A percentile compares a stretch with the other conserved stretches of the same genome.
phyloP scores from a whole-genome alignment of 2,888 invertebrate genomes.

The Clivina fossor region DNA sequence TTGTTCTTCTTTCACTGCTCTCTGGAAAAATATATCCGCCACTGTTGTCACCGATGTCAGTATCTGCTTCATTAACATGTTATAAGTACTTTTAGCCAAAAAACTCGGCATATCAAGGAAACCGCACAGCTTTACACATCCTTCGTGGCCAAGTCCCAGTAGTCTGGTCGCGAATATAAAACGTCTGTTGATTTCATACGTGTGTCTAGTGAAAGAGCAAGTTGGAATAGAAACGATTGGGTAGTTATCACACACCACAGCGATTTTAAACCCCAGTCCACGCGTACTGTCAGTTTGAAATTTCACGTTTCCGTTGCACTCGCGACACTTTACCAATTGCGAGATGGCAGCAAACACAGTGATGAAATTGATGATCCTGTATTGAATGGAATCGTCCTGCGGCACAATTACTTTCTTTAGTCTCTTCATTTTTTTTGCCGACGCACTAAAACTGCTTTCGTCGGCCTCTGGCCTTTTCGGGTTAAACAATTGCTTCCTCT shows the following conservation, averaged over 20 bases:
- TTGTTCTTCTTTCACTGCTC: slow-evolving; percentile 30
- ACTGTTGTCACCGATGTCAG: background rate
- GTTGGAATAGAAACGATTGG: slow-evolving; percentile 9
- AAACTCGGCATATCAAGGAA: background rate
- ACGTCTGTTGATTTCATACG: slow-evolving; percentile 31
- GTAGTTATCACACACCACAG: slow-evolving; percentile 26
- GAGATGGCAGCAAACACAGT: slow-evolving; percentile 33
- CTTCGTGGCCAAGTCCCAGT: background rate
- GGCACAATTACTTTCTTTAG: slow-evolving; percentile 26
- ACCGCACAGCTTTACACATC: background rate
- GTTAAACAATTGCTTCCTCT: slow-evolving; percentile 32
- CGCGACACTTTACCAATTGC: background rate
- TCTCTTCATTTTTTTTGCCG: slow-evolving; percentile 28
- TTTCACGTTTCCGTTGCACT: slow-evolving; percentile 18
- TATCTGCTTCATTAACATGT: background rate
- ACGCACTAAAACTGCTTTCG: slow-evolving; percentile 28
- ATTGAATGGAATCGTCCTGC: slow-evolving; percentile 26
- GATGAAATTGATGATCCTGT: slow-evolving; percentile 33
- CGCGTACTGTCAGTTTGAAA: slow-evolving; percentile 24
- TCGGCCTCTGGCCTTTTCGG: slow-evolving; percentile 33
- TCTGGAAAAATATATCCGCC: slow-evolving; percentile 14
- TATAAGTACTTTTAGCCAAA: background rate
- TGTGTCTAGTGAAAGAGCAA: slow-evolving; percentile 25
- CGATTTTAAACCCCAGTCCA: slow-evolving; percentile 33
- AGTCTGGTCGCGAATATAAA: slow-evolving; percentile 29